Percentiles rank a stretch among this genome's conserved stretches.
Evolutionary conservation across 2,888 invertebrate genomes (phyloP).

Genomic region (Sinotaia quadrata): DNA sequence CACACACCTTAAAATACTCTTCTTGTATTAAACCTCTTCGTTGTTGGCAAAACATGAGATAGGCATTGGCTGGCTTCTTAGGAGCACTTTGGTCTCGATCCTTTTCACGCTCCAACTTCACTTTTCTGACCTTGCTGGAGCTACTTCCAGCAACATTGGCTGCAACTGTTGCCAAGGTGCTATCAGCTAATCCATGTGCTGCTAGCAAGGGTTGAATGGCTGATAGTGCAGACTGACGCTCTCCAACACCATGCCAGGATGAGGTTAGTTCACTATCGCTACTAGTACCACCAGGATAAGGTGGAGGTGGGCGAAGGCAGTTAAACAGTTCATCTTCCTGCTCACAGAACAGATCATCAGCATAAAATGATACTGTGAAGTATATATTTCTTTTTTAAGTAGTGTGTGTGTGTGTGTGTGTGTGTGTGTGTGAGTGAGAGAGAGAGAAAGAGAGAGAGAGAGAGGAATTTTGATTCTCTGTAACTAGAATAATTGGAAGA

Average conservation of each 20-base stretch:
- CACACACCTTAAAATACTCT: constrained; percentile 63
- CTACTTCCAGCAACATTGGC: constrained; percentile 4
- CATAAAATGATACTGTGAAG: too few relatives aligned
- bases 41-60: constrained; percentile 65
- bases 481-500: too few relatives aligned
- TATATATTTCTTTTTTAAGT: too few relatives aligned
- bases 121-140: constrained; percentile 26
- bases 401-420: too few relatives aligned
- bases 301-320: constrained; percentile 38
- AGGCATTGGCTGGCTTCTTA: constrained; percentile 65
- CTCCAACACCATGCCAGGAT: constrained; percentile 28
- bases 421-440: too few relatives aligned
- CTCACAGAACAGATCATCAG: constrained; percentile 23
- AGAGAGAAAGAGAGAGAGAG: too few relatives aligned
- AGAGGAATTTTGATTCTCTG: too few relatives aligned
- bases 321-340: constrained; percentile 63
- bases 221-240: constrained; percentile 44
- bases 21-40: constrained; percentile 58
- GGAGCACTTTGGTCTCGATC: constrained; percentile 54
- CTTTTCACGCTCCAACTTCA: constrained; percentile 41
- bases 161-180: constrained; percentile 23
- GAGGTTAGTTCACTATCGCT: constrained; percentile 37
- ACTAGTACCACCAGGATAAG: constrained; percentile 30
- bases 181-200: constrained; percentile 45
- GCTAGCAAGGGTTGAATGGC: constrained; percentile 52